phyloP scores from a whole-genome alignment of 2,888 invertebrate species.

The Andricus curvator region DNA sequence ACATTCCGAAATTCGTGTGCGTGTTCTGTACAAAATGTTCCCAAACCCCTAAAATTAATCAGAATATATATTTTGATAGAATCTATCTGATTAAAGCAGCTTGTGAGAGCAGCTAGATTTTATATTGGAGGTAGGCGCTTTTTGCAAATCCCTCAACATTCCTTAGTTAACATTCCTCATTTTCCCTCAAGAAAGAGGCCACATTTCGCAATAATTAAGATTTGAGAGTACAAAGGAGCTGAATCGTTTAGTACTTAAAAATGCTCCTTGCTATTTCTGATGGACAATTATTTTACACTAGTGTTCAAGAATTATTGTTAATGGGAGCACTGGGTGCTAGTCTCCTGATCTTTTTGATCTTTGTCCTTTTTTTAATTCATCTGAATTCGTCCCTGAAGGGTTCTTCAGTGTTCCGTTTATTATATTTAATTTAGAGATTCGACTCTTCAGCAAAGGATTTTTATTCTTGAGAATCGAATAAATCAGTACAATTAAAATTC shows the following conservation, averaged over 20 bases:
- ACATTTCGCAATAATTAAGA: conserved; percentile 5
- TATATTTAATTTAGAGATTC: conserved; percentile 22
- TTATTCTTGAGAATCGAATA: not conserved
- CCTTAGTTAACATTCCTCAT: not conserved
- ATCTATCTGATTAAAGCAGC: not conserved
- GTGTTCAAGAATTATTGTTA: conserved; percentile 34
- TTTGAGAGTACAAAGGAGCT: conserved; percentile 10
- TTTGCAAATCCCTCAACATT: not conserved
- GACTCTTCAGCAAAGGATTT: not conserved
- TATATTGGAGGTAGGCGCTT: conserved; percentile 18
- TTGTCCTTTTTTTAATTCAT: conserved; percentile 6
- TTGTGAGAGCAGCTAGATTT: not conserved
- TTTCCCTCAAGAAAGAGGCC: not conserved
- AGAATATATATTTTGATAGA: conserved; percentile 6
- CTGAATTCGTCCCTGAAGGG: not conserved
- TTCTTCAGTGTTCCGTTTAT: conserved; percentile 16
- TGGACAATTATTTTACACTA: conserved; percentile 4
- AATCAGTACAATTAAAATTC: not conserved
- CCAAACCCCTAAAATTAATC: not conserved
- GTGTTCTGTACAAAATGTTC: not conserved
- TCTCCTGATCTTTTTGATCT: conserved; percentile 9
- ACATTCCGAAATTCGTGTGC: conserved; percentile 30
- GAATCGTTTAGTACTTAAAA: conserved; percentile 30
- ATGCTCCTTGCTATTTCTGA: conserved; percentile 17
- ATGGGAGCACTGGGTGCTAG: conserved; percentile 23